Percentiles rank a stretch among this genome's conserved stretches.
These are phyloP conservation scores for Pseudorectes ferrugineus DNA, from an alignment of 2,113 vertebrate species.

Conservation along the genomic window DNA sequence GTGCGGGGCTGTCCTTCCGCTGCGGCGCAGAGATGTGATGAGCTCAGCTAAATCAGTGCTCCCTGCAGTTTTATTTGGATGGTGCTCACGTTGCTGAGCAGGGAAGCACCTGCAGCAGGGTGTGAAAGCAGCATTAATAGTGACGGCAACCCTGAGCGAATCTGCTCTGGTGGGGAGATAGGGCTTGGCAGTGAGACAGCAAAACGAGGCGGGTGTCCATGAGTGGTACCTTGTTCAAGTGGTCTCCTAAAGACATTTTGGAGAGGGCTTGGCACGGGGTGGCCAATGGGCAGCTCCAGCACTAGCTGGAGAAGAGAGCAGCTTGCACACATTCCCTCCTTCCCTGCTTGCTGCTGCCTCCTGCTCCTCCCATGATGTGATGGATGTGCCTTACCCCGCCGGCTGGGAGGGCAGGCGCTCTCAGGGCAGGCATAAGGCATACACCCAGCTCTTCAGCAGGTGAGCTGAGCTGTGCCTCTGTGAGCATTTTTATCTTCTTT, in stretches of 20 bases:
- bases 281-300: neutral
- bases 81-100: neutral
- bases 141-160: neutral
- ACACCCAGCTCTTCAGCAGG: neutral
- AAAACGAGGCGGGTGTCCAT: accelerated
- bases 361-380: neutral
- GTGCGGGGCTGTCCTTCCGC: neutral
- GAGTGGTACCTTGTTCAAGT: neutral
- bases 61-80: conserved; percentile 26
- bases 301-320: neutral
- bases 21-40: neutral
- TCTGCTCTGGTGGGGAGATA: neutral
- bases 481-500: neutral
- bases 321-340: neutral
- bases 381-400: neutral
- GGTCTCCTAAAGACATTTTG: neutral
- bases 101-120: conserved; percentile 32
- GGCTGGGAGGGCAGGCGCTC: neutral
- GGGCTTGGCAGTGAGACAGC: neutral
- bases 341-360: neutral
- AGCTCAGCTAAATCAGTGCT: neutral
- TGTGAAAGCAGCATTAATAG: neutral
- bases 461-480: neutral
- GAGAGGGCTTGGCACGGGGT: neutral
- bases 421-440: neutral